Evolutionary conservation across 2,888 invertebrate genomes (phyloP).

Genomic region (Bellardia pandia): DNA sequence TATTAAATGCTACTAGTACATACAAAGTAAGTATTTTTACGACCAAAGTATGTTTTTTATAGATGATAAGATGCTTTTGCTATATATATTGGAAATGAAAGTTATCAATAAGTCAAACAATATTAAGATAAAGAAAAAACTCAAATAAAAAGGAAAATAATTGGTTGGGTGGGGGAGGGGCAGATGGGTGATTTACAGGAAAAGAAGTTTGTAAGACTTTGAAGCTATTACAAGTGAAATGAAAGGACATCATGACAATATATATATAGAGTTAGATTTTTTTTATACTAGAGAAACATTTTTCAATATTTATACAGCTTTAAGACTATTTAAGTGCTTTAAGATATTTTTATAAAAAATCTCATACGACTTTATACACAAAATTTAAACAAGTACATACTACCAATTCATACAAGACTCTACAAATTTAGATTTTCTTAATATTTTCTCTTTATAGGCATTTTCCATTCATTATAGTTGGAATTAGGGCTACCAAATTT

Average conservation of each 20-base stretch:
- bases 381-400: no score
- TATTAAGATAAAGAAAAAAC: constrained; percentile 20
- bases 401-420: no score
- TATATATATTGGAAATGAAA: constrained; percentile 53
- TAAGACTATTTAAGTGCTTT: no score
- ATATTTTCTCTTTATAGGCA: no score
- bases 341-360: no score
- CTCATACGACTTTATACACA: no score
- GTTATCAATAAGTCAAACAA: constrained; percentile 56
- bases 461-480: no score
- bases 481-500: no score
- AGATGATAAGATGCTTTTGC: constrained; percentile 54
- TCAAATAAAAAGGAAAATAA: neutral
- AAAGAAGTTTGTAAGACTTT: neutral
- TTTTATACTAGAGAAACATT: neutral
- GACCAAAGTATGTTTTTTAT: constrained; percentile 62
- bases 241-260: neutral
- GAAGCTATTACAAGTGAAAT: neutral
- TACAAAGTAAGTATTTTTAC: constrained; percentile 42
- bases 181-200: no score
- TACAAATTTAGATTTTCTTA: no score
- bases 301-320: no score
- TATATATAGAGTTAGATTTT: neutral
- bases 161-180: neutral
- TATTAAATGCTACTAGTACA: constrained; percentile 48